phyloP scores from a whole-genome alignment of 2,113 vertebrate species.

The Nothobranchius kuhntae region DNA sequence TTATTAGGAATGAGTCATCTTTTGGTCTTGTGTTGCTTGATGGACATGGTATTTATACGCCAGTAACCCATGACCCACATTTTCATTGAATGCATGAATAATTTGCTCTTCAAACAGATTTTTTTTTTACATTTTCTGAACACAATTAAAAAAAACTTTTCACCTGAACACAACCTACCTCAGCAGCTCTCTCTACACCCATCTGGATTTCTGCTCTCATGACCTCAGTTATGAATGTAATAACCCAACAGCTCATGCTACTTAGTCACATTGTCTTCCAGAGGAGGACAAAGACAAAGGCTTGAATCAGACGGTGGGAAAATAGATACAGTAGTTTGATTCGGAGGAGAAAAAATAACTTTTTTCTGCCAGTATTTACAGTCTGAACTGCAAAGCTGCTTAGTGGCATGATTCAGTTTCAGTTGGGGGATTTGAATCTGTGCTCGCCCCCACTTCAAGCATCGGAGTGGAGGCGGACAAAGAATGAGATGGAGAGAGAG shows the following conservation, averaged over 20 bases:
- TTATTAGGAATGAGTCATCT: conserved; percentile 25
- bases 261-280: conserved; percentile 41
- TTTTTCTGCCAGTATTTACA: conserved; percentile 56
- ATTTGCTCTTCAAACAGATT: not conserved
- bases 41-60: conserved; percentile 21
- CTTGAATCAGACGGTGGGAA: conserved; percentile 20
- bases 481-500: conserved; percentile 43
- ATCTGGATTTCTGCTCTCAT: conserved; percentile 43
- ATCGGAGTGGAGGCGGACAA: conserved; percentile 60
- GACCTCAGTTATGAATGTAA: conserved; percentile 48
- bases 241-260: conserved; percentile 48
- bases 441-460: conserved; percentile 68
- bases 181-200: conserved; percentile 11
- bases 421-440: conserved; percentile 68
- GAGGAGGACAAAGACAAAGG: conserved; percentile 23
- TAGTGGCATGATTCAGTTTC: conserved; percentile 72
- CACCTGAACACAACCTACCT: not conserved
- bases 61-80: conserved; percentile 26
- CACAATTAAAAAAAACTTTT: too few relatives aligned
- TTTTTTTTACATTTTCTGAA: not conserved
- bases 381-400: conserved; percentile 74
- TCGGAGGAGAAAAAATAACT: conserved; percentile 45
- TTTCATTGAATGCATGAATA: not conserved
- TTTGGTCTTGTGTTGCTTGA: not conserved
- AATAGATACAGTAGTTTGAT: conserved; percentile 34